phyloP scores from a whole-genome alignment of 2,888 invertebrate genomes.

The Laothoe populi region DNA sequence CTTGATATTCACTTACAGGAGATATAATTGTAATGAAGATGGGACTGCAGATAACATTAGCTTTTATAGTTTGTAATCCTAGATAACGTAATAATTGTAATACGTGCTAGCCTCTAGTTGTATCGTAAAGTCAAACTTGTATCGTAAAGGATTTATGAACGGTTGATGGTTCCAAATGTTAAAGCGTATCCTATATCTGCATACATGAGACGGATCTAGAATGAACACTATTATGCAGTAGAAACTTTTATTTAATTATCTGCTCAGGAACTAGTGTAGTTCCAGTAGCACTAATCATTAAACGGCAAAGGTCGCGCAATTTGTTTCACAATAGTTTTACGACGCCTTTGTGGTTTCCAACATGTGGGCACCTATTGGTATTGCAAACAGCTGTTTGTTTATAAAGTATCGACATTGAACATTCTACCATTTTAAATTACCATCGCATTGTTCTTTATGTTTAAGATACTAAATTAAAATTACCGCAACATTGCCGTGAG shows the following conservation, averaged over 20 bases:
- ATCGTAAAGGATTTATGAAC: neutral
- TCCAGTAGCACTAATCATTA: constrained; percentile 19
- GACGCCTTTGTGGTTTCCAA: constrained; percentile 44
- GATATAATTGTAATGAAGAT: neutral
- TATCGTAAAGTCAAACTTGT: neutral
- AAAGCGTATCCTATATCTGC: neutral
- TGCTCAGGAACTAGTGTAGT: neutral
- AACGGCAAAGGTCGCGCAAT: constrained; percentile 32
- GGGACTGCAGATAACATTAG: neutral
- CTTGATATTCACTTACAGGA: neutral
- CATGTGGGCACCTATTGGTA: constrained; percentile 34
- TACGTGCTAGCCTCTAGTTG: neutral
- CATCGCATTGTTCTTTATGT: constrained; percentile 24
- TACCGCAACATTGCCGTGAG: neutral
- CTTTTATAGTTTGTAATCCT: neutral
- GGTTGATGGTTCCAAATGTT: neutral
- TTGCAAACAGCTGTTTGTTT: constrained; percentile 28
- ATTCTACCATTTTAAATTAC: constrained; percentile 24
- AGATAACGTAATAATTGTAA: neutral
- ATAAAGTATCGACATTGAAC: constrained; percentile 26
- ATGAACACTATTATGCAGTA: neutral
- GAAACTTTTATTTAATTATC: constrained; percentile 19
- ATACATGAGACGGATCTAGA: neutral
- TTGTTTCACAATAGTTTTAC: constrained; percentile 47
- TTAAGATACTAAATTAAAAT: constrained; percentile 7